These are phyloP conservation scores for Anthophora plumipes DNA, from an alignment of 2,888 invertebrate genomes.

Conservation along the genomic window DNA sequence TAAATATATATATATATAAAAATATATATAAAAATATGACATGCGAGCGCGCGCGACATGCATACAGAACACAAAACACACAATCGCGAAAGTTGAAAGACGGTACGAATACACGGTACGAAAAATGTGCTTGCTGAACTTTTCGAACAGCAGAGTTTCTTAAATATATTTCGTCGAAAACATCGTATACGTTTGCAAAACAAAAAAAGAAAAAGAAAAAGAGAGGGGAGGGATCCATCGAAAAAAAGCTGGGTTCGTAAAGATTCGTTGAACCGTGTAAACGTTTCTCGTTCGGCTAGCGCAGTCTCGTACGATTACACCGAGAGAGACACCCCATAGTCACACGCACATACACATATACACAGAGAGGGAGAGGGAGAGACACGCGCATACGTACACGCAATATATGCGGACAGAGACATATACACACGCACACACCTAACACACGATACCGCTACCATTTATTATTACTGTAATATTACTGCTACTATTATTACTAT, in stretches of 20 bases:
- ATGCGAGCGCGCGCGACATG: conserved; percentile 34
- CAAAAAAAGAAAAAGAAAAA: no score
- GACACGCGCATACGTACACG: background rate
- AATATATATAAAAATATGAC: conserved; percentile 36
- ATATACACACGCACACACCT: conserved; percentile 30
- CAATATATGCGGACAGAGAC: conserved; percentile 16
- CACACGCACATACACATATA: conserved; percentile 22
- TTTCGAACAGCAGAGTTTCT: background rate
- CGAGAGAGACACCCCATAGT: conserved; percentile 32
- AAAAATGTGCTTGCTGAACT: background rate
- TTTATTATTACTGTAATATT: conserved; percentile 74
- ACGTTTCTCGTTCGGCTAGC: conserved; percentile 35
- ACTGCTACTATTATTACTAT: conserved; percentile 74
- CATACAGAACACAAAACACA: conserved; percentile 39
- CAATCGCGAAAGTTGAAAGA: conserved; percentile 40
- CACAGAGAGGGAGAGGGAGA: conserved; percentile 1
- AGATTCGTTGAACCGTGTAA: conserved; percentile 40
- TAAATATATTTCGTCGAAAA: no score
- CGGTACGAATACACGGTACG: conserved; percentile 25
- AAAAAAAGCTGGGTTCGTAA: no score
- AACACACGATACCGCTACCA: conserved; percentile 69
- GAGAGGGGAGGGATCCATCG: no score
- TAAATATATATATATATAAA: conserved; percentile 41
- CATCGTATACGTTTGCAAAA: background rate
- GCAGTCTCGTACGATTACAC: conserved; percentile 34